Evolutionary conservation across 1,140 invertebrate species (phyloP), one percentile per base, ranked within the genome.

Genomic region (Penaeus chinensis): DNA sequence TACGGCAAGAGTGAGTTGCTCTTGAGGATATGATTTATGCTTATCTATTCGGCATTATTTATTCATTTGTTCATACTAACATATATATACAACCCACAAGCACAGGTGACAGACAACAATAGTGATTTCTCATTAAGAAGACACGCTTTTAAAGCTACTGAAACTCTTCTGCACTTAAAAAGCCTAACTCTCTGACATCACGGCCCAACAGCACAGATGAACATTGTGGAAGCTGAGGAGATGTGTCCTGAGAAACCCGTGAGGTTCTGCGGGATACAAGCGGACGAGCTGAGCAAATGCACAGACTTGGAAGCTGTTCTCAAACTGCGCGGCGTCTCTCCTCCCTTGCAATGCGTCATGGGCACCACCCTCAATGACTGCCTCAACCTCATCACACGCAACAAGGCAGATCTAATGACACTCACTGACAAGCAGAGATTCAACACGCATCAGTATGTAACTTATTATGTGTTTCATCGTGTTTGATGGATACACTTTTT

Each of bases 281-380:
- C 81, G 61, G 78, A 82, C 5, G 85, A 87, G 65, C 22, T n/a
- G 18, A 87, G 76, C 62, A 87, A 87, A 87, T 87, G 85, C 47
- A 62, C 60, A n/a, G 85, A 87, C 54, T 47, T 87, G 54, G 62
- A 69, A 11, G 47, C 7, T 32, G 65, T 87, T 37, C 42, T 87
- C 27, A 69, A 71, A 2, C 85, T 87, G 4, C 81, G 85, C 27
- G 85, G 85, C 11, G 27, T 82, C 5, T 61, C 65, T 10, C 85
- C 85, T 47, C 77, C 79, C 11, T 60, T 87, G 3, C 60, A 63
- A 18, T 87, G 85, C 47, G 71, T 47, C 13, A 60, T 27, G 60
- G 79, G 54, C 42, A 62, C 37, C 18, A 61, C 27, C 24, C 24
- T 27, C 32, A 47, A 77, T 18, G 16, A 82, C 18, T 87, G 85